Conservation (phyloP, 2,888 invertebrate genomes). For the Trichopria drosophilae region DNA sequence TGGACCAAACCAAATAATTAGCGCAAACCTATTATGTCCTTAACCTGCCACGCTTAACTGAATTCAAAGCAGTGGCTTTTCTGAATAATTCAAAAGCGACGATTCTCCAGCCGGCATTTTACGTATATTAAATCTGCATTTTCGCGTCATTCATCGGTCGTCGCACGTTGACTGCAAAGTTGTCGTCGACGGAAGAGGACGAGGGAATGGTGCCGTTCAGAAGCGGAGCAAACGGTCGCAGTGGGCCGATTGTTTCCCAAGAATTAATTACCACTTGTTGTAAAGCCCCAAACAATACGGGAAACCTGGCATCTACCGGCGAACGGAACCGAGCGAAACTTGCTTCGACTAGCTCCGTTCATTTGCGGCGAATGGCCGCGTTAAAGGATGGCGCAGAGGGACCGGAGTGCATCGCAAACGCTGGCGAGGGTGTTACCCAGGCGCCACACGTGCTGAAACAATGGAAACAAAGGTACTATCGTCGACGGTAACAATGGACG, state of each 20-base stretch:
- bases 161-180: slow-evolving; percentile 23
- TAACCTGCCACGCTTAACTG: too few relatives aligned
- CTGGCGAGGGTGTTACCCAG: slow-evolving; percentile 30
- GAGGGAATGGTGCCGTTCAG: too few relatives aligned
- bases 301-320: slow-evolving; percentile 45
- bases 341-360: slow-evolving; percentile 28
- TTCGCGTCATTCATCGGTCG: too few relatives aligned
- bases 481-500: slow-evolving; percentile 19
- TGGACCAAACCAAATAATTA: too few relatives aligned
- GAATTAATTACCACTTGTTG: slow-evolving; percentile 55
- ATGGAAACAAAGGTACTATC: slow-evolving; percentile 34
- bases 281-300: slow-evolving; percentile 46
- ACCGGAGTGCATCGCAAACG: slow-evolving; percentile 32
- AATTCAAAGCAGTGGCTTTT: too few relatives aligned
- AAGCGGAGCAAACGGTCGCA: too few relatives aligned
- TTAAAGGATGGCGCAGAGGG: slow-evolving; percentile 31
- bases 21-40: too few relatives aligned
- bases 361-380: slow-evolving; percentile 13
- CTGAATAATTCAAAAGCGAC: too few relatives aligned
- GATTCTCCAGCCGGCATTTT: too few relatives aligned
- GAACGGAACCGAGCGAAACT: slow-evolving; percentile 38
- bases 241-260: slow-evolving; percentile 48
- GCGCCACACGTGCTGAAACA: slow-evolving; percentile 32
- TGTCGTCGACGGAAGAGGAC: slow-evolving; percentile 33
- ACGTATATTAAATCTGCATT: too few relatives aligned